Evolutionary conservation across 2,113 vertebrate species (phyloP).

Genomic region (Empidonax alnorum): DNA sequence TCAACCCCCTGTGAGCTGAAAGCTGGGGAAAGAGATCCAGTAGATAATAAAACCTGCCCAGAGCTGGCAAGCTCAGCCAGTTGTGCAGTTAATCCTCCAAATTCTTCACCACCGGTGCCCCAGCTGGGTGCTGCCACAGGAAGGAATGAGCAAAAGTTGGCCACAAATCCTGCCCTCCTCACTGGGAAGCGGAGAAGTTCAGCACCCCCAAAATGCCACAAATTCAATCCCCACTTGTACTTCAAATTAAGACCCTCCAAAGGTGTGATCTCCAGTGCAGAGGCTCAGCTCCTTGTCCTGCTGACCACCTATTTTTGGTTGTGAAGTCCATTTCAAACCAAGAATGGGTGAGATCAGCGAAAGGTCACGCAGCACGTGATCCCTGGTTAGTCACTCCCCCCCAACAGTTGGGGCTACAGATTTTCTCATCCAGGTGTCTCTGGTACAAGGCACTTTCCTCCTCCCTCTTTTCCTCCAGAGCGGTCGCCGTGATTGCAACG

Average conservation of each 20-base stretch:
- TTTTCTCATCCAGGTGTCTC: neutral
- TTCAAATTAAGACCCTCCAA: neutral
- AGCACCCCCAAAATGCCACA: neutral
- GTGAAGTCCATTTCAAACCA: neutral
- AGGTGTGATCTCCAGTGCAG: neutral
- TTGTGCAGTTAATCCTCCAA: neutral
- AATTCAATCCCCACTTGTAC: neutral
- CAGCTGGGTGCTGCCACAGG: fast-evolving
- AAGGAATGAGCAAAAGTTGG: neutral
- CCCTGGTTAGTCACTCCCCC: neutral
- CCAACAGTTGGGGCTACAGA: neutral
- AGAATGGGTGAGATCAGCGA: neutral
- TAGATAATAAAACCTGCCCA: neutral
- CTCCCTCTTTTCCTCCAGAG: neutral
- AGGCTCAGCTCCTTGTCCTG: neutral
- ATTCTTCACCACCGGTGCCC: neutral
- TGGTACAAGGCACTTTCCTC: neutral
- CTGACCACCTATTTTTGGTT: neutral
- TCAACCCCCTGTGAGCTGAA: neutral
- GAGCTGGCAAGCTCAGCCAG: neutral
- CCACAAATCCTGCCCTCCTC: neutral
- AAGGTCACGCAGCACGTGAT: neutral
- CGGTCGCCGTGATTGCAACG: fast-evolving
- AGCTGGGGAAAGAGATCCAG: fast-evolving
- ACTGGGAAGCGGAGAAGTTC: neutral